Base-by-base conservation (phyloP, 2,113 vertebrate genomes). In the Bos javanicus region DNA sequence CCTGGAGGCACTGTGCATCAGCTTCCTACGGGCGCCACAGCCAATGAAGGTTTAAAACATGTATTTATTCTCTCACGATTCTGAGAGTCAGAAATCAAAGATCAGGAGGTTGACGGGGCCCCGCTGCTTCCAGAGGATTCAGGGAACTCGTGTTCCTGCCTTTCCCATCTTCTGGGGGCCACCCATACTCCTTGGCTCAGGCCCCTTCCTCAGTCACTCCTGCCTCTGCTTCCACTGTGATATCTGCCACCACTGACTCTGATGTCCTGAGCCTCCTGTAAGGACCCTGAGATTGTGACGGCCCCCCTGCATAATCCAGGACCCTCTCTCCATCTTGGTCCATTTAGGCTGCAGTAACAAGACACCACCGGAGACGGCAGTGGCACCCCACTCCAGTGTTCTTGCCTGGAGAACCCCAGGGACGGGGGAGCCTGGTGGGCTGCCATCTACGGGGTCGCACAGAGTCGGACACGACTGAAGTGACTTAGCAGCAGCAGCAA, bases 221-320 rank as follows among this genome's bases (percentile, higher is more conserved):
- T 0, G 9, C 16, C 39, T 59, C 84, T 14, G 9, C 62, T n/a
- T 91, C 19, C 15, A 0, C 7, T 13, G 25, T 62, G 50, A 33
- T 1, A 1, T 26, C 54, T 2, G 0, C 30, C 52, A 3, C 33
- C 17, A 3, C 9, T 50, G 26, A 54, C 64, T 36, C 46, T 15
- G 36, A 57, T 2, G 21, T 21, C 54, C n/a, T 4, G 54, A 56
- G 85, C 33, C 26, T 83, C 15, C 9, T 39, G 28, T 5, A 17
- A 56, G 17, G 80, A 25, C 48, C n/a, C 26, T 46, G 50, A 57
- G 83, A 60, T 48, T 76, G 5, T 0, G 4, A 21, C 2, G 7
- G 9, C 17, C 36, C 2, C 26, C 21, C 76, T 54, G 83, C n/a
- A 17, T 14, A 30, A 43, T 2, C 50, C 26, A 23, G 43, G 56